Percentiles rank a stretch among this genome's conserved stretches.
Conservation (phyloP, 2,113 vertebrate species). For the Rana temporaria region DNA sequence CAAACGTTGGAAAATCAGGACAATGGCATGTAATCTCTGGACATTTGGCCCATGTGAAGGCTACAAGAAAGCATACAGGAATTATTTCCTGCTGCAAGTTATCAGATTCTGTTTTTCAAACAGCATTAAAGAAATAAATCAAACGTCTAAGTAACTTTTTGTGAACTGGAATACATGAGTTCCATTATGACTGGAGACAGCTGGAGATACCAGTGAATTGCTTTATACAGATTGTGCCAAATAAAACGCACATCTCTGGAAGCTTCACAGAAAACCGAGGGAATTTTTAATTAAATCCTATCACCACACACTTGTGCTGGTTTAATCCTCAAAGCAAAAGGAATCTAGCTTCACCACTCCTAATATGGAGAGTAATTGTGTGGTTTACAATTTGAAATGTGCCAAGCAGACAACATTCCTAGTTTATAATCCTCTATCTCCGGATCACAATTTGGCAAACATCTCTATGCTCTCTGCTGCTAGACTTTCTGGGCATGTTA, state of each 20-base stretch:
- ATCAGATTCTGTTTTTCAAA: too few relatives aligned
- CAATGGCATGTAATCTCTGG: too few relatives aligned
- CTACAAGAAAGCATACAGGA: too few relatives aligned
- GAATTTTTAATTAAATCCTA: constrained; percentile 48
- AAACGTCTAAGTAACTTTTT: too few relatives aligned
- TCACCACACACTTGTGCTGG: constrained; percentile 43
- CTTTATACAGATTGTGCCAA: neutral
- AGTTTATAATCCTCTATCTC: constrained; percentile 32
- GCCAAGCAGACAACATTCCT: constrained; percentile 31
- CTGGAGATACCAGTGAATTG: neutral
- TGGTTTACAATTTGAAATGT: constrained; percentile 30
- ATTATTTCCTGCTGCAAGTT: too few relatives aligned
- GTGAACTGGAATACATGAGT: too few relatives aligned
- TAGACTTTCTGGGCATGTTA: neutral
- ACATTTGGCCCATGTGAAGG: too few relatives aligned
- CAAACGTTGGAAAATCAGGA: too few relatives aligned
- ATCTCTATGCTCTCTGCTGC: neutral
- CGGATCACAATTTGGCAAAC: constrained; percentile 15
- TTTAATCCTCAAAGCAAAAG: constrained; percentile 35
- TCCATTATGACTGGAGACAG: too few relatives aligned
- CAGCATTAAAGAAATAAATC: too few relatives aligned
- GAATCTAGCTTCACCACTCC: constrained; percentile 22
- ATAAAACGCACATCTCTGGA: neutral
- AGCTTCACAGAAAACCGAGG: neutral
- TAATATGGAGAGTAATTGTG: constrained; percentile 31